Evolutionary conservation across 2,888 invertebrate species (phyloP).

Genomic region (Syrphus vitripennis): DNA sequence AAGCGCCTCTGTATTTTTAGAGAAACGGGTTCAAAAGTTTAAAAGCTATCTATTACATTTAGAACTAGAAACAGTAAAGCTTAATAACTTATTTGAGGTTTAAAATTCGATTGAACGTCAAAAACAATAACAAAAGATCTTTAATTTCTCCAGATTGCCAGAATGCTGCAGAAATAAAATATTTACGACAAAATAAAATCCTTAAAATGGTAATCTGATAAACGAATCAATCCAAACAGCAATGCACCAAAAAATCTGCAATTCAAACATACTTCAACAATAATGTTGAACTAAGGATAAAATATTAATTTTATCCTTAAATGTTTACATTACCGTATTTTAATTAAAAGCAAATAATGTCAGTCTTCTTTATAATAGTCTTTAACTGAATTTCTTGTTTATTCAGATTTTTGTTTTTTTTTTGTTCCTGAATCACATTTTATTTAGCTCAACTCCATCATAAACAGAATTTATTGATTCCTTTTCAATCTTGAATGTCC

Average conservation of each 20-base stretch:
- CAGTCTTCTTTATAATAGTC: neutral
- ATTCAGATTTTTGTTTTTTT: neutral
- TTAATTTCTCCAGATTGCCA: too few species aligned
- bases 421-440: slow-evolving; percentile 31
- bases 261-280: neutral
- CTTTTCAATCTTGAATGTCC: slow-evolving; percentile 38
- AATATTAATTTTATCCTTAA: neutral
- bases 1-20: too few species aligned
- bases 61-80: neutral
- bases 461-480: slow-evolving; percentile 55
- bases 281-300: neutral
- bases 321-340: neutral
- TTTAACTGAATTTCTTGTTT: neutral
- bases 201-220: neutral
- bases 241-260: neutral
- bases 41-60: too few species aligned
- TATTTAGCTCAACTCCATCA: slow-evolving; percentile 1
- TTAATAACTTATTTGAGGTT: too few species aligned
- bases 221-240: neutral
- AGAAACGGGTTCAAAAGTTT: too few species aligned
- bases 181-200: neutral
- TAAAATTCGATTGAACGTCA: too few species aligned
- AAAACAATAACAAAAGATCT: neutral
- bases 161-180: neutral
- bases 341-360: slow-evolving; percentile 19